Percentiles rank a stretch among this genome's conserved stretches.
These are phyloP conservation scores for Bombus waltoni DNA, from an alignment of 1,140 invertebrate species.

Conservation along the genomic window DNA sequence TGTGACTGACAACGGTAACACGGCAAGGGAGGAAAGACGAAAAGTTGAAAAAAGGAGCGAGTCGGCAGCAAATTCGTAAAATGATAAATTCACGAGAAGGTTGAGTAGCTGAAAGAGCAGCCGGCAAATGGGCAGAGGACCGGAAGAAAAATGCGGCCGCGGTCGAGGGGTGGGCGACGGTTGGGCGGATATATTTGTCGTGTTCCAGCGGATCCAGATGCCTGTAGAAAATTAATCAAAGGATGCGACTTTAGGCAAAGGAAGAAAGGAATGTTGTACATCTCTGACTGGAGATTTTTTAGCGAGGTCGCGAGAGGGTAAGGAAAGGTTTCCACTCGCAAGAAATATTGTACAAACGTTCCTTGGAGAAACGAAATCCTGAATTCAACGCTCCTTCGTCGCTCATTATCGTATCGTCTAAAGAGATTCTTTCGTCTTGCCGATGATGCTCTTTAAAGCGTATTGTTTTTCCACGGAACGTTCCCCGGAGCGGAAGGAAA, in stretches of 20 bases:
- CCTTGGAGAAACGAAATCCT: conserved; percentile 16
- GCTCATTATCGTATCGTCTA: neutral
- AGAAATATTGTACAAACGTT: conserved; percentile 34
- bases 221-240: conserved; percentile 51
- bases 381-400: conserved; percentile 5
- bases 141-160: conserved; percentile 34
- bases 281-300: conserved; percentile 14
- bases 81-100: conserved; percentile 45
- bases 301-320: conserved; percentile 1
- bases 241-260: conserved; percentile 40
- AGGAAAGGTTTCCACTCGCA: conserved; percentile 37
- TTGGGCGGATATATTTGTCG: conserved; percentile 17
- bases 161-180: neutral
- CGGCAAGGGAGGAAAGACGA: neutral
- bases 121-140: conserved; percentile 21
- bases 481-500: neutral
- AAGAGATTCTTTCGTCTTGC: conserved; percentile 8
- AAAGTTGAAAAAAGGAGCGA: neutral
- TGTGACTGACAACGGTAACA: too few relatives aligned
- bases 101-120: conserved; percentile 54
- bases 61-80: conserved; percentile 2
- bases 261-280: conserved; percentile 38
- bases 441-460: neutral
- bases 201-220: conserved; percentile 35
- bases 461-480: neutral